phyloP scores from a whole-genome alignment of 2,797 vertebrate genomes.

The Microctenopoma steveboyesi region DNA sequence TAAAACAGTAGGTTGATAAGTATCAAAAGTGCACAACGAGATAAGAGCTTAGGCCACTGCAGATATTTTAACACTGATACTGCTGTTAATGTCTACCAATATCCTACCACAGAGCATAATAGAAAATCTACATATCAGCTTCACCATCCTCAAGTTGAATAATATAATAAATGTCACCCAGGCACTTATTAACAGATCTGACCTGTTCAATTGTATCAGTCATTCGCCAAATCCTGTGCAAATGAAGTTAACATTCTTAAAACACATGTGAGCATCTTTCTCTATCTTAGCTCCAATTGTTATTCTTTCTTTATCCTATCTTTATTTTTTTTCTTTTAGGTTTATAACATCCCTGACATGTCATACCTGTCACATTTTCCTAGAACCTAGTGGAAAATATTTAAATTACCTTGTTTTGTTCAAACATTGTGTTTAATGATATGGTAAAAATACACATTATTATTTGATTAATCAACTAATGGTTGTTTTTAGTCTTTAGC shows the following conservation, averaged over 20 bases:
- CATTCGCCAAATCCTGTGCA: slow-evolving; percentile 3
- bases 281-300: too few relatives aligned
- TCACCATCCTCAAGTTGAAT: not conserved
- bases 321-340: too few relatives aligned
- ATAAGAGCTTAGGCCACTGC: slow-evolving; percentile 43
- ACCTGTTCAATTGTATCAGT: not conserved
- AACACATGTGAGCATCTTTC: not conserved
- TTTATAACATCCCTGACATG: too few relatives aligned
- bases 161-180: slow-evolving; percentile 6
- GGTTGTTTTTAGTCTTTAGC: not conserved
- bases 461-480: not conserved
- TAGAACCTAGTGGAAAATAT: not conserved
- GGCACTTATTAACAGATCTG: slow-evolving; percentile 1
- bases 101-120: not conserved
- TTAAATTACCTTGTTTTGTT: too few relatives aligned
- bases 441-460: too few relatives aligned
- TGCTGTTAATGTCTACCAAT: slow-evolving; percentile 26
- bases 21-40: slow-evolving; percentile 20
- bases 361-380: not conserved
- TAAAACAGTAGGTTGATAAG: slow-evolving; percentile 10
- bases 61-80: slow-evolving; percentile 43
- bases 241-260: not conserved
- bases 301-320: too few relatives aligned
- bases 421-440: too few relatives aligned
- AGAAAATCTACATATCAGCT: not conserved